These are phyloP conservation scores for Amphibalanus amphitrite DNA, from an alignment of 1,140 invertebrate genomes.

Conservation along the genomic window DNA sequence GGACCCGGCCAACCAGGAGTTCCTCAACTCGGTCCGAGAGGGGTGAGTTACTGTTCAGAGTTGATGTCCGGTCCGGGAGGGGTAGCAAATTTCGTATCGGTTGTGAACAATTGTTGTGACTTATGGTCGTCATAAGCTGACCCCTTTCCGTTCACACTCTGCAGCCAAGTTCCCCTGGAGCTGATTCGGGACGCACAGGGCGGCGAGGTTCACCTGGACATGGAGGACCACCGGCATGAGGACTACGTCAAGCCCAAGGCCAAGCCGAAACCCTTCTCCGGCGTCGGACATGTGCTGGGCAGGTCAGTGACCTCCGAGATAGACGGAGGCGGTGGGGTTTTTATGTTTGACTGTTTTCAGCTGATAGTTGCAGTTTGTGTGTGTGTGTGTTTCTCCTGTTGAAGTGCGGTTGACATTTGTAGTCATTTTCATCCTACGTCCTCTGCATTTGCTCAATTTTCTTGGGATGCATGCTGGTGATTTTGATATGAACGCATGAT, in stretches of 20 bases:
- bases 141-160: constrained; percentile 11
- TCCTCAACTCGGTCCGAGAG: constrained; percentile 63
- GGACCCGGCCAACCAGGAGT: constrained; percentile 70
- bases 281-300: constrained; percentile 74
- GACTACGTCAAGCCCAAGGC: constrained; percentile 45
- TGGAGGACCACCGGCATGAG: constrained; percentile 82
- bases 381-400: constrained; percentile 8
- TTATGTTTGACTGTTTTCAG: too few relatives aligned
- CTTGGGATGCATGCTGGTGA: too few relatives aligned
- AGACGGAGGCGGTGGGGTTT: too few relatives aligned
- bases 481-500: too few relatives aligned
- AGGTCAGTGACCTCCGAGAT: constrained; percentile 39
- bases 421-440: too few relatives aligned
- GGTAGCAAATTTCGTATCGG: too few relatives aligned
- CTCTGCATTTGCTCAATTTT: too few relatives aligned
- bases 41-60: constrained; percentile 37
- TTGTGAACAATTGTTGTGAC: too few relatives aligned
- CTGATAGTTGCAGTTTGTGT: too few relatives aligned
- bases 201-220: constrained; percentile 65
- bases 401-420: constrained; percentile 11
- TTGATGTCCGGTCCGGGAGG: too few relatives aligned
- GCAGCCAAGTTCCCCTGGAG: constrained; percentile 72
- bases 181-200: constrained; percentile 47
- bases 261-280: constrained; percentile 54
- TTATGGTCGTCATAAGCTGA: too few relatives aligned